phyloP scores from a whole-genome alignment of 2,888 invertebrate species.

The Oxycera nigricornis region DNA sequence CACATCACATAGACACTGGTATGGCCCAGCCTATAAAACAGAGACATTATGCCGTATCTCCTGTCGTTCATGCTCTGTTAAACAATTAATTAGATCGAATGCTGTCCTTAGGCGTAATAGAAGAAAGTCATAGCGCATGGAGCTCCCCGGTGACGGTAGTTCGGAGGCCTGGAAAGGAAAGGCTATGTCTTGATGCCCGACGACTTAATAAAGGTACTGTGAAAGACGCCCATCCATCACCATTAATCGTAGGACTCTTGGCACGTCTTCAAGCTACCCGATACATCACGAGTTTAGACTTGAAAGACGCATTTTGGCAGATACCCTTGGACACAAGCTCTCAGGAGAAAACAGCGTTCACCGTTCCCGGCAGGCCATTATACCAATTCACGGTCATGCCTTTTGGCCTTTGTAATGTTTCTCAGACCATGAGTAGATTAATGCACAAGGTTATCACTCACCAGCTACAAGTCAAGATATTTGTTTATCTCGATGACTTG shows the following conservation, averaged over 20 bases:
- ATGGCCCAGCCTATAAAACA: conserved; percentile 1
- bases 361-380: conserved; percentile 31
- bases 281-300: conserved; percentile 51
- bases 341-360: conserved; percentile 48
- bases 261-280: conserved; percentile 48
- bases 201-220: conserved; percentile 49
- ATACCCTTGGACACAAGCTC: conserved; percentile 44
- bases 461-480: conserved; percentile 15
- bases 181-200: conserved; percentile 50
- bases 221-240: conserved; percentile 51
- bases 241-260: conserved; percentile 49
- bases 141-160: conserved; percentile 9
- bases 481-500: conserved; percentile 34
- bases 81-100: conserved; percentile 19
- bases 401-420: conserved; percentile 21
- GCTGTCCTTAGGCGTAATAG: conserved; percentile 48
- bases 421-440: conserved; percentile 16
- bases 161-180: conserved; percentile 5
- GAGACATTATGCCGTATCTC: conserved; percentile 27
- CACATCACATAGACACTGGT: conserved; percentile 1
- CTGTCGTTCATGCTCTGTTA: conserved; percentile 9
- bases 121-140: conserved; percentile 44
- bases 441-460: conserved; percentile 26
- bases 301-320: conserved; percentile 48
- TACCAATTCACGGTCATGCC: conserved; percentile 28